Conservation (phyloP, 1,140 invertebrate species). For the Drosophila sp. region DNA sequence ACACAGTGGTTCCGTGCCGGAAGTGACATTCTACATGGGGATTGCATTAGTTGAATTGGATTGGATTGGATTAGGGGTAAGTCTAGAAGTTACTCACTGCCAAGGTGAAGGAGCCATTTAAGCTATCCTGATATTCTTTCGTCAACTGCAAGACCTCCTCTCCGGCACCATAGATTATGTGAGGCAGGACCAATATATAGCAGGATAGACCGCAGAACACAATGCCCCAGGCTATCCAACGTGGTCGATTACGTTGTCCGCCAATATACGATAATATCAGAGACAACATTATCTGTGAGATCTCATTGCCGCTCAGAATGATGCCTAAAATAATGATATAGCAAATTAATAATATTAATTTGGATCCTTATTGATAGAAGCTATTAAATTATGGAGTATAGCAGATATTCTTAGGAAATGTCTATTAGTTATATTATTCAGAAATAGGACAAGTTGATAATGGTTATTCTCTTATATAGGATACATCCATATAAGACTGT, state of each 20-base stretch:
- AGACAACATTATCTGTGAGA: slow-evolving; percentile 87
- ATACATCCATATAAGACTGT: too few species aligned
- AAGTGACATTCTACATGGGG: slow-evolving; percentile 42
- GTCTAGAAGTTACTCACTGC: slow-evolving; percentile 34
- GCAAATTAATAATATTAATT: not conserved
- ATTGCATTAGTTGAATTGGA: not conserved
- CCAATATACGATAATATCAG: slow-evolving; percentile 86
- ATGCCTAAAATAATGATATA: slow-evolving; percentile 84
- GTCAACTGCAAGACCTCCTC: slow-evolving; percentile 84
- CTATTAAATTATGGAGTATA: not conserved
- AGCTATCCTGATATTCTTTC: slow-evolving; percentile 76
- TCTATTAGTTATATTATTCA: not conserved
- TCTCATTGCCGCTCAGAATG: slow-evolving; percentile 88
- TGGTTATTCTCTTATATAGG: too few species aligned
- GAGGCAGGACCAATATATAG: slow-evolving; percentile 87
- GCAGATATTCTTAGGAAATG: not conserved
- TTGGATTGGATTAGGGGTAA: not conserved
- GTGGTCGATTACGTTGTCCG: slow-evolving; percentile 85
- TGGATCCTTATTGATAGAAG: not conserved
- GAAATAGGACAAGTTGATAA: too few species aligned
- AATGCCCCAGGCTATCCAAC: slow-evolving; percentile 88
- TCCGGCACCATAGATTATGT: slow-evolving; percentile 88
- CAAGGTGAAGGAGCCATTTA: slow-evolving; percentile 45
- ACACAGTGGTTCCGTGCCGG: slow-evolving; percentile 63
- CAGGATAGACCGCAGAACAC: slow-evolving; percentile 87